Conservation (phyloP, 1,140 invertebrate species). For the Brachionus plicatilis region DNA sequence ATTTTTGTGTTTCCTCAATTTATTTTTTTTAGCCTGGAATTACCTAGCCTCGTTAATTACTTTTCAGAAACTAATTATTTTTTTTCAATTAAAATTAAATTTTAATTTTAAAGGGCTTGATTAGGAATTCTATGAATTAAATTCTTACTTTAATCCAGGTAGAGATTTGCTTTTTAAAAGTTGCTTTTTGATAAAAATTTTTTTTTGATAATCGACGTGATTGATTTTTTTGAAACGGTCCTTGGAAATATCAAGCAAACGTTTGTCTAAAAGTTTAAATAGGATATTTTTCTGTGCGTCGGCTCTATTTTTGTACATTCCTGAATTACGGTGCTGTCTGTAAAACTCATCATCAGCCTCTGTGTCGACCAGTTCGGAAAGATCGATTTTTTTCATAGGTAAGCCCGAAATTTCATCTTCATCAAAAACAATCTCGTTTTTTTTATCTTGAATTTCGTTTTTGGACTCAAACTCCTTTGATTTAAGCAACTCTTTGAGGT, state of each 20-base stretch:
- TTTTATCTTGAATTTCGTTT: neutral
- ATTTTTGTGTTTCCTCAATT: neutral
- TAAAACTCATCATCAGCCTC: constrained; percentile 15
- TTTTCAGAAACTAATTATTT: neutral
- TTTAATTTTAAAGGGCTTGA: neutral
- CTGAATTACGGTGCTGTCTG: constrained; percentile 12
- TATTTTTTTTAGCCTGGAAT: neutral
- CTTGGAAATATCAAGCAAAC: neutral
- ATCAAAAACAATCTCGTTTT: neutral
- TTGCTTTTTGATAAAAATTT: constrained; percentile 25
- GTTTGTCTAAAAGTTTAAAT: neutral
- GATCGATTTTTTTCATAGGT: neutral
- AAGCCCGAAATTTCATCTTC: neutral
- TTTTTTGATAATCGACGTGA: constrained; percentile 17
- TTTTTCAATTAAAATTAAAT: neutral
- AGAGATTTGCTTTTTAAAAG: neutral
- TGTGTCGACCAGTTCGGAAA: neutral
- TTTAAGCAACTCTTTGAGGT: neutral
- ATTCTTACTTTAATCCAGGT: constrained; percentile 6
- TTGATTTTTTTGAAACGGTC: constrained; percentile 2
- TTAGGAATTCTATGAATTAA: neutral
- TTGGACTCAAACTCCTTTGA: neutral
- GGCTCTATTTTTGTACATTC: constrained; percentile 34
- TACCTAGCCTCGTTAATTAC: neutral
- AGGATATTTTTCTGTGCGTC: constrained; percentile 27